These are phyloP conservation scores for Cryptotis parvus DNA, from an alignment of 2,113 vertebrate species.

Conservation along the genomic window DNA sequence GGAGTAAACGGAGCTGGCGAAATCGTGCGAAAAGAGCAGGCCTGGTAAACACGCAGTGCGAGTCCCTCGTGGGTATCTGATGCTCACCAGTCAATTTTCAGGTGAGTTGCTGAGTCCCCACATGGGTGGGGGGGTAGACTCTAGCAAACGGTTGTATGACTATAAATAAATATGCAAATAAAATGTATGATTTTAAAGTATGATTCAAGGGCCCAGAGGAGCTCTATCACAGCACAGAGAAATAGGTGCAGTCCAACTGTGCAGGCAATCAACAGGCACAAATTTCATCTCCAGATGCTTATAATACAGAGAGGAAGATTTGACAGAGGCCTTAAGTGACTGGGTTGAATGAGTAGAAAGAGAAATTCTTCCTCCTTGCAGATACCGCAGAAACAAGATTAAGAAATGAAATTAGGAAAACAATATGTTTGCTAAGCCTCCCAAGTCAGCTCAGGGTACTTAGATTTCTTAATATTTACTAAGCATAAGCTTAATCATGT, in stretches of 20 bases:
- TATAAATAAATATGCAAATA: background rate
- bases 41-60: background rate
- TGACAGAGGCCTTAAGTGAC: conserved; percentile 5
- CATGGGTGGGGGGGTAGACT: no score
- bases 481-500: background rate
- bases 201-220: background rate
- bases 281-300: background rate
- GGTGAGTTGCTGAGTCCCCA: background rate
- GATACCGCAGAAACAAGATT: background rate
- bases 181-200: background rate
- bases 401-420: conserved; percentile 46
- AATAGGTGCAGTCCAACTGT: background rate
- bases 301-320: background rate
- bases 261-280: background rate
- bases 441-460: background rate
- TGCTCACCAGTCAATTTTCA: background rate
- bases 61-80: background rate
- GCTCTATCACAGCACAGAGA: background rate
- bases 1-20: background rate
- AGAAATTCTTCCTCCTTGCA: background rate
- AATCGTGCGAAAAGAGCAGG: background rate
- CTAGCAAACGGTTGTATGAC: background rate
- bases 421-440: background rate
- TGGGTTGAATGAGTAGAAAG: background rate
- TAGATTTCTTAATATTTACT: background rate